A percentile compares a stretch with the other conserved stretches of the same genome.
Evolutionary conservation across 2,797 vertebrate species (phyloP).

Genomic region (Numenius phaeopus): DNA sequence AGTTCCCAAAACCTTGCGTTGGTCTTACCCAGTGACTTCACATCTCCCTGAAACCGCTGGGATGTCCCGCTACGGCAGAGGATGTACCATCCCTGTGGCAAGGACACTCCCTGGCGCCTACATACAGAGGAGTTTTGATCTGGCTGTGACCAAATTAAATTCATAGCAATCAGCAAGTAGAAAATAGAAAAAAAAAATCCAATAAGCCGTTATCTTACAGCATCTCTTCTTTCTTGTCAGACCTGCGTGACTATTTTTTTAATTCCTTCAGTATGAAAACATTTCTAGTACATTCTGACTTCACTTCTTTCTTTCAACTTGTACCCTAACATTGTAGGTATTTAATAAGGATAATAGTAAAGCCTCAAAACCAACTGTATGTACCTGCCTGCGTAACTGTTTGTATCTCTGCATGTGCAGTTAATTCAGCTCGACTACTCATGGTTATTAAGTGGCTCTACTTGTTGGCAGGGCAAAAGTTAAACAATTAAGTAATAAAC

Average conservation of each 20-base stretch:
- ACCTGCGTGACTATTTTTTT: background rate
- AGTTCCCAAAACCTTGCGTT: background rate
- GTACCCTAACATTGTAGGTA: background rate
- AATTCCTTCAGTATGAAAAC: background rate
- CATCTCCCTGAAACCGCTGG: background rate
- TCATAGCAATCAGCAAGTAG: background rate
- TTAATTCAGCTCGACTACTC: background rate
- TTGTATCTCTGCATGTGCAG: background rate
- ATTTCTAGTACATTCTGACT: background rate
- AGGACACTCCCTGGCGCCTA: rapidly evolving
- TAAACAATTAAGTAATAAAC: slow-evolving; percentile 11
- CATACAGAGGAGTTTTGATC: background rate
- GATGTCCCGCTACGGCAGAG: background rate
- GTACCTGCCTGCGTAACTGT: background rate
- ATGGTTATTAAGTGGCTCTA: background rate
- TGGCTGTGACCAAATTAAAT: background rate
- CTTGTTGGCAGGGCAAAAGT: background rate
- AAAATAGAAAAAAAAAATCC: background rate
- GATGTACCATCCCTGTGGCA: background rate
- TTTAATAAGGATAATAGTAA: background rate
- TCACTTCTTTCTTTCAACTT: background rate
- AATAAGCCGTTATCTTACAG: background rate
- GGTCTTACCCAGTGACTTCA: background rate
- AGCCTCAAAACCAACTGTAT: background rate
- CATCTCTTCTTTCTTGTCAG: background rate